Percentiles rank a stretch among this genome's conserved stretches.
phyloP scores from a whole-genome alignment of 2,797 vertebrate genomes.

The Syngnathus rostellatus region DNA sequence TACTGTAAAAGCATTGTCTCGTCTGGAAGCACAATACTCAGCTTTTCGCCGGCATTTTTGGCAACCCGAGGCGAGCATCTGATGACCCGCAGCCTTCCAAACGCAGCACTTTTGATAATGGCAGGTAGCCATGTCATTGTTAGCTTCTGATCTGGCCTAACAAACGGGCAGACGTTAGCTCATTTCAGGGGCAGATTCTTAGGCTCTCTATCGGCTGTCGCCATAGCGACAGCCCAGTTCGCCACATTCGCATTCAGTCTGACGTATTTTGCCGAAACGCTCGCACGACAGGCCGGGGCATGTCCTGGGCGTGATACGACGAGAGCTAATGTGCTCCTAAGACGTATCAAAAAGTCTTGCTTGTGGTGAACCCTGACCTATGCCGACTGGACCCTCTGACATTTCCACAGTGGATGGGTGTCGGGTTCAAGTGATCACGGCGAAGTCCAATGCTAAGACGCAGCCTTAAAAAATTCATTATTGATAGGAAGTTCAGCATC shows the following conservation, averaged over 20 bases:
- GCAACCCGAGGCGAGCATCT: not conserved
- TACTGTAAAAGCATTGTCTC: conserved; percentile 11
- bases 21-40: conserved; percentile 24
- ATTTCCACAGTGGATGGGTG: conserved; percentile 48
- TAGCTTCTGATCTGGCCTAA: not conserved
- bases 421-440: conserved; percentile 33
- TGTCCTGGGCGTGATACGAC: conserved; percentile 11
- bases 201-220: not conserved
- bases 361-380: conserved; percentile 41
- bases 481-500: not conserved
- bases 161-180: conserved; percentile 2
- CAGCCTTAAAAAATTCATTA: not conserved
- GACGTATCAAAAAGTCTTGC: not conserved
- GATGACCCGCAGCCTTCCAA: not conserved
- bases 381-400: conserved; percentile 46
- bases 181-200: conserved; percentile 3
- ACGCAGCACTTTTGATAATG: conserved; percentile 11
- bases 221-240: conserved; percentile 10
- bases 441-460: not conserved
- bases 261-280: not conserved
- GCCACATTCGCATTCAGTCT: not conserved
- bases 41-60: conserved; percentile 15
- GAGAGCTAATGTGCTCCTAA: not conserved
- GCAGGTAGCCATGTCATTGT: conserved; percentile 1
- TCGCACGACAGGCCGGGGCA: conserved; percentile 3